phyloP scores from a whole-genome alignment of 2,797 vertebrate species.

The Gila robusta region DNA sequence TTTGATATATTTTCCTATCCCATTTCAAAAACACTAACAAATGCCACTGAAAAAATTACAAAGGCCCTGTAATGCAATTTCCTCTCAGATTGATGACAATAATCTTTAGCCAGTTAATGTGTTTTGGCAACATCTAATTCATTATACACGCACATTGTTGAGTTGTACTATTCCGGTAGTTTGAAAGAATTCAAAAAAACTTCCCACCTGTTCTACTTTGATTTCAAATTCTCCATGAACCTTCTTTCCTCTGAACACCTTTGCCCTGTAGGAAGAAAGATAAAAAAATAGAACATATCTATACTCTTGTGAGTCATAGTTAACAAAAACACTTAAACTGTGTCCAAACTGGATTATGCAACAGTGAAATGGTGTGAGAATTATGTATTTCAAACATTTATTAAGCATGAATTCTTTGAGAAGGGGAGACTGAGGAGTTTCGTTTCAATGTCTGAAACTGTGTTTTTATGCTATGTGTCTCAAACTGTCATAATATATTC shows the following conservation, averaged over 20 bases:
- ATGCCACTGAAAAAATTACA: background rate
- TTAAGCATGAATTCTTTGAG: background rate
- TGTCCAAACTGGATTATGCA: slow-evolving; percentile 28
- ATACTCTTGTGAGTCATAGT: background rate
- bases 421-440: background rate
- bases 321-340: slow-evolving; percentile 22
- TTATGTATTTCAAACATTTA: background rate
- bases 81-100: background rate
- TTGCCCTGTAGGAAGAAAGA: slow-evolving; percentile 77
- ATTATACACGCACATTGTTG: background rate
- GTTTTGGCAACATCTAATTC: slow-evolving; percentile 6
- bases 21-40: background rate
- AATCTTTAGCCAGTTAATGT: background rate
- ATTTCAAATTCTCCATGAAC: slow-evolving; percentile 90
- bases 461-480: background rate
- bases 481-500: background rate
- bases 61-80: background rate
- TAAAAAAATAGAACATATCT: background rate
- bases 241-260: slow-evolving; percentile 90
- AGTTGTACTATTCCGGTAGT: background rate
- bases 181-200: slow-evolving; percentile 42
- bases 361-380: slow-evolving; percentile 18
- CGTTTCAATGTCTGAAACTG: background rate
- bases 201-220: slow-evolving; percentile 89
- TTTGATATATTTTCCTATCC: background rate